Percentiles rank a stretch among this genome's conserved stretches.
Conservation (phyloP, 2,888 invertebrate genomes). For the Dynastes tityus region DNA sequence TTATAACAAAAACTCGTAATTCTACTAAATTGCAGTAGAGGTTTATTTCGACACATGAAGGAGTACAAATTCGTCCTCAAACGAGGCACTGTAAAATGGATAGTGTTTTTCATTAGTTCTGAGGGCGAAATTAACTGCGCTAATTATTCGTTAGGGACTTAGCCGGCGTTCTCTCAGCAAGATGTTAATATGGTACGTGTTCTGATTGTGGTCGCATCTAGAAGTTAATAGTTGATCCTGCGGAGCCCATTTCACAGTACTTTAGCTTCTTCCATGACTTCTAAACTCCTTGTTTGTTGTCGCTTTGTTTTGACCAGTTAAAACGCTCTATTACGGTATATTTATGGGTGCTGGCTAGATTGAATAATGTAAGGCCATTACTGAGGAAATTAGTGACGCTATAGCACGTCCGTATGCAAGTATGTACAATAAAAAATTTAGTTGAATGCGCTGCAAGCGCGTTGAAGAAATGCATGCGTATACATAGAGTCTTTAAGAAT, state of each 20-base stretch:
- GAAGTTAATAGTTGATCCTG: conserved; percentile 41
- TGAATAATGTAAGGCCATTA: background rate
- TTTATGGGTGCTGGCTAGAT: background rate
- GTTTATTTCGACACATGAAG: conserved; percentile 7
- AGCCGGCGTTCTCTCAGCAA: conserved; percentile 54
- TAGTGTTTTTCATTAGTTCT: conserved; percentile 41
- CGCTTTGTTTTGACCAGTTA: conserved; percentile 24
- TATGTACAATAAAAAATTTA: too few species aligned
- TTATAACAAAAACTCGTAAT: background rate
- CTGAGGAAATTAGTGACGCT: too few species aligned
- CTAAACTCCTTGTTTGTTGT: conserved; percentile 8
- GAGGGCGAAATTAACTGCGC: conserved; percentile 52
- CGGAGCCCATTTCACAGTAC: conserved; percentile 16
- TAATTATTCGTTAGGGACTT: conserved; percentile 56
- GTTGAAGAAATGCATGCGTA: too few species aligned
- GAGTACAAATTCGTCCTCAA: conserved; percentile 18
- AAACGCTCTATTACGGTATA: background rate
- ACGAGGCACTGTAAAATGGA: conserved; percentile 14
- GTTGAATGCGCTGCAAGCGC: too few species aligned
- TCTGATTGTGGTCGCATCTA: conserved; percentile 50
- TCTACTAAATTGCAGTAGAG: conserved; percentile 2
- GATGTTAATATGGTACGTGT: conserved; percentile 59
- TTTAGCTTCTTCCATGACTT: conserved; percentile 27
- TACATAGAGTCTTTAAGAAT: too few species aligned
- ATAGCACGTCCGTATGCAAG: too few species aligned